phyloP scores from a whole-genome alignment of 2,113 vertebrate genomes.

The Narcine bancroftii region DNA sequence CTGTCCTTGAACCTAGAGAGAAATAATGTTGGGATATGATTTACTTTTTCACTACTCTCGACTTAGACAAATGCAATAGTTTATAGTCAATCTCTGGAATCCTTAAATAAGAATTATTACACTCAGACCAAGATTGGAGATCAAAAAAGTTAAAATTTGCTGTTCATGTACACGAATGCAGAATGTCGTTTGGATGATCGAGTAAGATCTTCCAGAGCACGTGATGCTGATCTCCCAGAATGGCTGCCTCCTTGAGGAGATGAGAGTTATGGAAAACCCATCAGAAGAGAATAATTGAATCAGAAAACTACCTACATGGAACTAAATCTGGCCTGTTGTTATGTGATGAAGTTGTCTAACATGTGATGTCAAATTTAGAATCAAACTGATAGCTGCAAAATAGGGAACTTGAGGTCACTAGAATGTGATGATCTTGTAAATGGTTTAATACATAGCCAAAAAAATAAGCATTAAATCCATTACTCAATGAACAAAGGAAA shows the following conservation, averaged over 20 bases:
- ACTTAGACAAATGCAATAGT: background rate
- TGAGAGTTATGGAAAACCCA: background rate
- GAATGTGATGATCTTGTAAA: background rate
- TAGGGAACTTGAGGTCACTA: background rate
- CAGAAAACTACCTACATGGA: background rate
- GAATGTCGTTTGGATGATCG: background rate
- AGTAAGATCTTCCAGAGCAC: background rate
- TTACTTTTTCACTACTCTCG: background rate
- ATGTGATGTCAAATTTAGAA: background rate
- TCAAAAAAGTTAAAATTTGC: background rate
- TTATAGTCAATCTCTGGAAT: background rate
- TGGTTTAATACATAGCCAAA: background rate
- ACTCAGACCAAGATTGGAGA: background rate
- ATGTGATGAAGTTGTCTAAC: background rate
- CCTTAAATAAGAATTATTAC: background rate
- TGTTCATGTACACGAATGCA: background rate
- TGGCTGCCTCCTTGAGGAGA: background rate
- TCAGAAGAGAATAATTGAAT: background rate
- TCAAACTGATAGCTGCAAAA: conserved; percentile 20
- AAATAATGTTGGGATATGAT: background rate
- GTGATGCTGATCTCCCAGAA: background rate
- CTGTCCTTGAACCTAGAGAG: background rate
- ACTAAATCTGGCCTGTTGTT: background rate
- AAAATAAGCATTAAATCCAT: conserved; percentile 10
- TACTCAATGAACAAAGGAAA: background rate